Base-by-base conservation (phyloP, 1,140 invertebrate species). In the Papilio polyxenes region DNA sequence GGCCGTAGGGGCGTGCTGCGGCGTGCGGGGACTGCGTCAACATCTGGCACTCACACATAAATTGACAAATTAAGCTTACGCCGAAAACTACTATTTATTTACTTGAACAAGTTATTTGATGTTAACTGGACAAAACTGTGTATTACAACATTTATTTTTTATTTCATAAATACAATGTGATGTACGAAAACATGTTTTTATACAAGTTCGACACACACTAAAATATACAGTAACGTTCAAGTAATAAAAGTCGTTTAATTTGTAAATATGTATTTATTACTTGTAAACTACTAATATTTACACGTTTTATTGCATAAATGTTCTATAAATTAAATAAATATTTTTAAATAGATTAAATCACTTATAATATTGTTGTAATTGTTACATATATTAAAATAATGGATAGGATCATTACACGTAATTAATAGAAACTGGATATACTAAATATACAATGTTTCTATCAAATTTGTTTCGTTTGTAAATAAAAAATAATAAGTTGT, bases 181-280 rank as follows among this genome's bases (percentile, higher is more conserved):
- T 31, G 23, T 31, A 31, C 23, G 23, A 31, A 31, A 31, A 31
- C 23, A 31, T 31, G 23, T 31, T 31, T 31, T 31, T 31, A 31
- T 31, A 31, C 23, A 31, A 31, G 23, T 31, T 1, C 23, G 23
- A 31, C 23, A 31, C 23, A 31, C 23, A 31, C 23, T 31, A 31
- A 31, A 31, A 2, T 31, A 31, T 31, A 31, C 23, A 31, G 23
- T 31, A 31, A 31, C 23, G 23, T 31, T 31, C 23, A 31, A 51
- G 49, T 51, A 59, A 59, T 59, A 59, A 59, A 59, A 59, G n/a
- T 20, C 56, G 56, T 59, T 59, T 5, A 20, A n/a, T 9, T 20
- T 51, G n/a, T 20, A 59, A 59, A 59, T 59, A n/a, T n/a, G n/a
- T n/a, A 59, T 59, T 59, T 59, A 59, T 59, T 59, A 59, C 56